Evolutionary conservation across 2,797 vertebrate genomes (phyloP), one percentile per base, ranked within the genome.

Genomic region (Salmo trutta): DNA sequence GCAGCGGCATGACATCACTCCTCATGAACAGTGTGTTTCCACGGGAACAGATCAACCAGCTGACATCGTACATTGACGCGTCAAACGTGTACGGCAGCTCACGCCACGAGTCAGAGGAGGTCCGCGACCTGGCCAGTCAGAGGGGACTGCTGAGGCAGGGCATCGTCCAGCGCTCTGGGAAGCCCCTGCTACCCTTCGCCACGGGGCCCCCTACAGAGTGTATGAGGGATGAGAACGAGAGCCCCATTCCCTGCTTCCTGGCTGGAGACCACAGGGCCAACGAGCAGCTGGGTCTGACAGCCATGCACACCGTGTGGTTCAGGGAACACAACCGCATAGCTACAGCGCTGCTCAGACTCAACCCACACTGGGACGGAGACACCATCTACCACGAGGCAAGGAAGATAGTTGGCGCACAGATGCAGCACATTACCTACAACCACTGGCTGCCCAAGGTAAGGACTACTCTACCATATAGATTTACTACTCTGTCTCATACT

Each of bases 1-100:
- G 98, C 83, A 99, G 98, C 0, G 98, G 98, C 56, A 97, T 99
- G 97, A 99, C 98, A 0, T 99, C 98, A 0, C 94, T 99, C 1
- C 95, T 99, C 71, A 99, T 99, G 98, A 98, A 99, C 91, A 99
- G 98, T 0, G 98, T 99, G 7, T 99, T 95, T 84, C 98, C 98
- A 0, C 94, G 98, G 4, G 98, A 99, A 84, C 98, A 99, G 85
- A 99, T 98, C 88, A 99, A 99, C 92, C 98, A 99, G 88, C 91
- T 99, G 66, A 99, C 98, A 1, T 97, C 98, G 0, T 99, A 98
- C 88, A 94, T 99, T 0, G 98, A 99, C 1, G 98, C 97, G 0
- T 99, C 98, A 14, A 99, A 99, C 0, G 97, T 99, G 0, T 99
- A 99, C 0, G 98, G 98, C 72, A 99, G 94, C 91, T 96, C 98